Conservation (phyloP, 2,797 vertebrate species). For the Synaphobranchus kaupii region DNA sequence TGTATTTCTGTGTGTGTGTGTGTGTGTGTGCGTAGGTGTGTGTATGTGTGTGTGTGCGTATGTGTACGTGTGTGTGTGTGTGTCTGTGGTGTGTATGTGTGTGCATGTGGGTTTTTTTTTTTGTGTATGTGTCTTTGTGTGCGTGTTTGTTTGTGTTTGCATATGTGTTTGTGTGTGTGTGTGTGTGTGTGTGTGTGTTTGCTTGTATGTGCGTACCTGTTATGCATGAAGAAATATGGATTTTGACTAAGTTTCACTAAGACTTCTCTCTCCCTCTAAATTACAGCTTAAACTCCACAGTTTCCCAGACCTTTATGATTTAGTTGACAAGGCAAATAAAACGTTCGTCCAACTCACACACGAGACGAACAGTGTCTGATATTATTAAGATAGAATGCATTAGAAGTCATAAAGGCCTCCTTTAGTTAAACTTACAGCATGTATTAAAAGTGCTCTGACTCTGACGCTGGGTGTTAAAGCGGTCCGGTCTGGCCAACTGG, state of each 20-base stretch:
- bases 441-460: background rate
- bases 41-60: too few species aligned
- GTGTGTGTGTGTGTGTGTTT: background rate
- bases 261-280: background rate
- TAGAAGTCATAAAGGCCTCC: background rate
- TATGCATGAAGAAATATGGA: too few species aligned
- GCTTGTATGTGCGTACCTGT: background rate
- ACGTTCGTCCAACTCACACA: background rate
- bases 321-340: background rate
- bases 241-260: too few species aligned
- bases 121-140: background rate
- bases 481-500: background rate
- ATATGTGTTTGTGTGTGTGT: background rate
- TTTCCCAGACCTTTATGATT: background rate
- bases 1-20: background rate
- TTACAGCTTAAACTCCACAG: background rate
- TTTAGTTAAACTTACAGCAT: background rate
- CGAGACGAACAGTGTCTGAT: background rate
- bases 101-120: background rate
- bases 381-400: slow-evolving; percentile 14
- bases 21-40: too few species aligned
- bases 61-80: too few species aligned
- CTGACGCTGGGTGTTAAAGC: background rate
- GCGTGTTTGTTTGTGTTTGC: background rate
- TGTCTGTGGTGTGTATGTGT: background rate